phyloP scores from a whole-genome alignment of 1,140 invertebrate species.

The Eubasilissa regina region DNA sequence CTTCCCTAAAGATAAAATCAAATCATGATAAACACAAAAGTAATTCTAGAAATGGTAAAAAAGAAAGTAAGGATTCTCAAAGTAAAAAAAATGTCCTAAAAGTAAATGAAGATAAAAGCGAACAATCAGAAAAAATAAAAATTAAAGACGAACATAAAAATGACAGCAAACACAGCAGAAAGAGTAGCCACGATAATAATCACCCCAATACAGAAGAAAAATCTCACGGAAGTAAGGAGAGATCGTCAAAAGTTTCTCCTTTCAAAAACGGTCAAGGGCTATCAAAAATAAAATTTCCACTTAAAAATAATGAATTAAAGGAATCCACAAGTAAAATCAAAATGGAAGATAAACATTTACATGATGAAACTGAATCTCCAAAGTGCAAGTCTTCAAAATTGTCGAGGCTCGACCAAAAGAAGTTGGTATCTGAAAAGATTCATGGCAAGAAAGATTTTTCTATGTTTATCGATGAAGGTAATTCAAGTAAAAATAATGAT shows the following conservation, averaged over 20 bases:
- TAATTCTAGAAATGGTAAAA: neutral
- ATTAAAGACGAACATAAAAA: neutral
- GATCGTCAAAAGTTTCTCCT: neutral
- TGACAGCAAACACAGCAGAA: neutral
- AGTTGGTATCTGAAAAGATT: slow-evolving; percentile 62
- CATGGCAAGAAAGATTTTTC: slow-evolving; percentile 64
- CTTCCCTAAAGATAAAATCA: slow-evolving; percentile 3
- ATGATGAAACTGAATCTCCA: neutral
- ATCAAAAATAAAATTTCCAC: neutral
- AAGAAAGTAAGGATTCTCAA: neutral
- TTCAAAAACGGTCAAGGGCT: neutral
- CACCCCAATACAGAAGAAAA: slow-evolving; percentile 55
- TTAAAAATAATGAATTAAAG: neutral
- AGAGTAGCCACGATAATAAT: neutral
- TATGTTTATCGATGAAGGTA: slow-evolving; percentile 62
- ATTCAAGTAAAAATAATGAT: slow-evolving; percentile 55
- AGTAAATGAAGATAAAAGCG: neutral
- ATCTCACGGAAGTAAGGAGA: neutral
- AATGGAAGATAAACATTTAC: no score
- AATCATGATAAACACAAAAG: neutral
- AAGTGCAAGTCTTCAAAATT: slow-evolving; percentile 3
- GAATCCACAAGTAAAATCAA: no score
- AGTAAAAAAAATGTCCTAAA: neutral
- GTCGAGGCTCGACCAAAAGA: slow-evolving; percentile 48
- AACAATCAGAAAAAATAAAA: neutral